Percentiles rank a stretch among this genome's conserved stretches.
Evolutionary conservation across 1,140 invertebrate genomes (phyloP).

Genomic region (Drosophila navojoa): DNA sequence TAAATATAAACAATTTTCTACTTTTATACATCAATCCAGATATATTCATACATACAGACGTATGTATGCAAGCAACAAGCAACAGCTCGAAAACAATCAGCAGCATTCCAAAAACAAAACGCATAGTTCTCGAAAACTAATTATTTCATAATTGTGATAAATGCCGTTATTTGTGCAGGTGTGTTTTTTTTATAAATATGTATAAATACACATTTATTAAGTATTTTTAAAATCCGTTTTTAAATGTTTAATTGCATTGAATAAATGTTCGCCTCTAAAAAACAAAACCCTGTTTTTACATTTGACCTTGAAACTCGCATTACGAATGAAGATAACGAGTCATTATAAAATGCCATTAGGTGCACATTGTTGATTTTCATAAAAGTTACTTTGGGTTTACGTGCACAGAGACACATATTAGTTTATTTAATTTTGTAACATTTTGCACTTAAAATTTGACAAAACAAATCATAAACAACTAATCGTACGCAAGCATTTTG

Average conservation of each 20-base stretch:
- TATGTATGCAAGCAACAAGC: conserved; percentile 19
- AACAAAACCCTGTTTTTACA: conserved; percentile 8
- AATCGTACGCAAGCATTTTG: conserved; percentile 43
- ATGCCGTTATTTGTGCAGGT: conserved; percentile 72
- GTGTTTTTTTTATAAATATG: conserved; percentile 48
- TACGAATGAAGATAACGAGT: conserved; percentile 4
- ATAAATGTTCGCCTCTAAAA: conserved; percentile 73
- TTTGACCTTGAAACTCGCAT: conserved; percentile 20
- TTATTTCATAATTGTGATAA: conserved; percentile 77
- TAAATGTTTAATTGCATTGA: conserved; percentile 77
- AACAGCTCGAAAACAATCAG: conserved; percentile 35
- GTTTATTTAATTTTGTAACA: conserved; percentile 41
- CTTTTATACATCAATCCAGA: conserved; percentile 64
- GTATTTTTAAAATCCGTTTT: conserved; percentile 60
- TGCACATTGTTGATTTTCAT: conserved; percentile 54
- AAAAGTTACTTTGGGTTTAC: conserved; percentile 71
- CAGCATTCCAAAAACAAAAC: conserved; percentile 49
- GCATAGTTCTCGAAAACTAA: conserved; percentile 49
- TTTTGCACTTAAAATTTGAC: conserved; percentile 53
- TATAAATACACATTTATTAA: conserved; percentile 46
- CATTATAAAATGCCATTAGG: background rate
- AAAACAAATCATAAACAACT: conserved; percentile 61
- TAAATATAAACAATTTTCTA: conserved; percentile 63
- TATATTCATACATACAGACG: conserved; percentile 26
- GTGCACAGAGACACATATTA: conserved; percentile 35